Conservation (phyloP, 2,888 invertebrate genomes). For the Chironomus riparius region DNA sequence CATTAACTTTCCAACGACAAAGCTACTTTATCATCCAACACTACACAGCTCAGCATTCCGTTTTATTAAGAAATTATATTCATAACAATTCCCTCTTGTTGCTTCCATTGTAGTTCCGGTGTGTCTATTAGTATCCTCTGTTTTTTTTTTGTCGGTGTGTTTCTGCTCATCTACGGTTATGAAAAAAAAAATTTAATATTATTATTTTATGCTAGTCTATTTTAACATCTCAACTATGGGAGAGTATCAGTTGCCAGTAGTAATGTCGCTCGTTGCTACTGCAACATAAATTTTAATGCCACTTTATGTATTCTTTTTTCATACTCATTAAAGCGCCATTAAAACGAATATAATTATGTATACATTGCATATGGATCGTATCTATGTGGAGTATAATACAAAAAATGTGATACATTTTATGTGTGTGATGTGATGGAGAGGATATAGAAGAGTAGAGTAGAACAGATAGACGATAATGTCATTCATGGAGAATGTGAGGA, state of each 20-base stretch:
- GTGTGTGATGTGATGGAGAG: neutral
- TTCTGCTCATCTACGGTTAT: too few relatives aligned
- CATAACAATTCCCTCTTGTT: too few relatives aligned
- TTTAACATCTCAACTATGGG: neutral
- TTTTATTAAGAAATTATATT: too few relatives aligned
- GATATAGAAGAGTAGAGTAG: neutral
- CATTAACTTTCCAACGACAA: too few relatives aligned
- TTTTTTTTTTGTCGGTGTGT: too few relatives aligned
- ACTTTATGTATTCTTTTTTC: conserved; percentile 12
- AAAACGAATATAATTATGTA: conserved; percentile 19
- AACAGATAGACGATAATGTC: neutral
- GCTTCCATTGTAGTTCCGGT: too few relatives aligned
- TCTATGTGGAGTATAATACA: neutral
- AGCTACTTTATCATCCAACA: too few relatives aligned
- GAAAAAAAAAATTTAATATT: too few relatives aligned
- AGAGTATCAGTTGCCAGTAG: neutral
- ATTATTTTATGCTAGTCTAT: neutral
- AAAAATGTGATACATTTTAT: neutral
- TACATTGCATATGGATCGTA: neutral
- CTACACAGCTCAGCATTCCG: too few relatives aligned
- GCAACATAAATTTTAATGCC: conserved; percentile 19
- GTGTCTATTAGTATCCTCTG: too few relatives aligned
- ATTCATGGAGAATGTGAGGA: neutral
- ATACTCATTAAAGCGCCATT: conserved; percentile 10
- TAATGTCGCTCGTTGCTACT: neutral